Base-by-base conservation (phyloP, 2,888 invertebrate species). In the Lycocerus yunnanus region DNA sequence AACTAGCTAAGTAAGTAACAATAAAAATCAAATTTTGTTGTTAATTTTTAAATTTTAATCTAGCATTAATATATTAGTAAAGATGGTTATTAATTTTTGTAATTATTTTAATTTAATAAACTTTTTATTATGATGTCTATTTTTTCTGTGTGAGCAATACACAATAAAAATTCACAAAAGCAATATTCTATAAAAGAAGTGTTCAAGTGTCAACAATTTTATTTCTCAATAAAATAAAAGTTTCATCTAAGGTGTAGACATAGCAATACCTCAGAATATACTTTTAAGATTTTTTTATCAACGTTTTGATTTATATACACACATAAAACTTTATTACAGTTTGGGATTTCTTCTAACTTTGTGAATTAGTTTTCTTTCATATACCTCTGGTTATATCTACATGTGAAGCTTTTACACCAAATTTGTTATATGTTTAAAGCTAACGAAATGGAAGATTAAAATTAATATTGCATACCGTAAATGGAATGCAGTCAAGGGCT, bases 311-410 rank as follows among this genome's bases (percentile, higher is more conserved):
- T 82, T 82, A 82, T 82, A 80, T 75, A 73, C 74, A 58, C 72
- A 76, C 81, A 80, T 82, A 82, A 82, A 82, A 81, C 78, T 83
- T 82, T 83, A 83, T 81, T 82, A 82, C 80, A 80, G 81, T 82
- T 81, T 79, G 78, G 80, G 80, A 76, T 76, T 74, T 80, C 80
- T 77, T 76, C 79, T 78, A 78, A 78, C 80, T 81, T 82, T 81
- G 80, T 80, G 81, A 82, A 83, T 82, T 81, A 81, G 82, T 80
- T 82, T 80, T 78, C 79, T 76, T 77, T 79, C 79, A 76, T 78
- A 78, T 79, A 78, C 78, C 77, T 77, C 79, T 77, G 73, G n/a
- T 43, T 43, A 18, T 63, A 18, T 63, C 20, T 63, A 63, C 61
- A 20, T 18, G 20, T 63, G n/a, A 63, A 63, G 61, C 20, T 63